phyloP scores from a whole-genome alignment of 2,888 invertebrate species.

The Coenonympha arcania region DNA sequence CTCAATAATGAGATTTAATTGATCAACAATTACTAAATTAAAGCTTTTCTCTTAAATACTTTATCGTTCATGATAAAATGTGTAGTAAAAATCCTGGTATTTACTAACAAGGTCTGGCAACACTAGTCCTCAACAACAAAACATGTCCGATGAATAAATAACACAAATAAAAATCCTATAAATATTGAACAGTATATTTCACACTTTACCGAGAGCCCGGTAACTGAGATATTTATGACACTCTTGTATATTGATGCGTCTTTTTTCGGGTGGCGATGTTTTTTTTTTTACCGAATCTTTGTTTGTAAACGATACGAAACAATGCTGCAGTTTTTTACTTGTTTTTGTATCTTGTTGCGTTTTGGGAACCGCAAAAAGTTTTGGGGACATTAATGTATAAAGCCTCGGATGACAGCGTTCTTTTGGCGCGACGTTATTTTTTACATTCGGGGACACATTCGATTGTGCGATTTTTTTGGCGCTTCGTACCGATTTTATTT shows the following conservation, averaged over 20 bases:
- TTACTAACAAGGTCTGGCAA: slow-evolving; percentile 3
- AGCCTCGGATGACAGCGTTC: slow-evolving; percentile 36
- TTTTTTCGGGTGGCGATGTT: slow-evolving; percentile 49
- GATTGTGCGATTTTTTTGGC: slow-evolving; percentile 16
- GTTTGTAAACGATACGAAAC: slow-evolving; percentile 63
- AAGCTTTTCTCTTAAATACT: no score
- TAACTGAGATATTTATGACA: slow-evolving; percentile 69
- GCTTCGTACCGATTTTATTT: slow-evolving; percentile 6
- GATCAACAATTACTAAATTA: no score
- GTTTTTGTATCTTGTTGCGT: slow-evolving; percentile 32
- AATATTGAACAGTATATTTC: slow-evolving; percentile 72
- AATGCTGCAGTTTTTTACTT: slow-evolving; percentile 47
- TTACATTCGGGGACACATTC: slow-evolving; percentile 3
- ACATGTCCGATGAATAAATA: slow-evolving; percentile 62
- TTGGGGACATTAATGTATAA: slow-evolving; percentile 32
- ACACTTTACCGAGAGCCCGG: slow-evolving; percentile 58
- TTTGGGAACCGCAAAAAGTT: slow-evolving; percentile 32
- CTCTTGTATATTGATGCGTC: slow-evolving; percentile 42
- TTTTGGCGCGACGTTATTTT: slow-evolving; percentile 19
- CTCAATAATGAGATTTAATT: no score
- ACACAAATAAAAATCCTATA: slow-evolving; percentile 70
- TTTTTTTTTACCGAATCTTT: slow-evolving; percentile 49
- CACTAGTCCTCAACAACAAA: slow-evolving; percentile 27
- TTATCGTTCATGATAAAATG: not conserved
- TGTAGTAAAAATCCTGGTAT: not conserved